phyloP scores from a whole-genome alignment of 2,888 invertebrate species.

The Allygus modestus region DNA sequence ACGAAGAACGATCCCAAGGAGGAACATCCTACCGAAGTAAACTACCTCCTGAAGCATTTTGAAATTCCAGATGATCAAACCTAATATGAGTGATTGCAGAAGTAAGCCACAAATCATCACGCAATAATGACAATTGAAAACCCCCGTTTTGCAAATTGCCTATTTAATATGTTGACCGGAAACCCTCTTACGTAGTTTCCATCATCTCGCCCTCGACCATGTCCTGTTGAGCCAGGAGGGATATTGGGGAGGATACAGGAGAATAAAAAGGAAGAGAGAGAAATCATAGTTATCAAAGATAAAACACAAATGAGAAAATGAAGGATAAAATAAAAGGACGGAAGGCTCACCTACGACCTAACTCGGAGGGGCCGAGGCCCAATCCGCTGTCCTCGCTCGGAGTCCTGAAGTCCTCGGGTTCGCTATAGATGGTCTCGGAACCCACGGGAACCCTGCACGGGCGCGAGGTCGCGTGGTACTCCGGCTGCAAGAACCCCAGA shows the following conservation, averaged over 20 bases:
- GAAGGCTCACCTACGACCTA: constrained; percentile 62
- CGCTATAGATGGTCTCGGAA: constrained; percentile 66
- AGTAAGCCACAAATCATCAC: too few species aligned
- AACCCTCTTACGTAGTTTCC: too few species aligned
- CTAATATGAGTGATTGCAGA: too few species aligned
- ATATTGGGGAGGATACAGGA: background rate
- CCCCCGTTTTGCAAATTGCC: too few species aligned
- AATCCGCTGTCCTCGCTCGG: constrained; percentile 97
- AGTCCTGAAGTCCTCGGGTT: constrained; percentile 74
- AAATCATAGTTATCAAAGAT: background rate
- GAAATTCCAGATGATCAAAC: too few species aligned
- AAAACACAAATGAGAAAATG: background rate
- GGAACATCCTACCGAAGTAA: too few species aligned
- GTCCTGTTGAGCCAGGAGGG: constrained; percentile 23
- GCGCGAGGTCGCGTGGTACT: constrained; percentile 65
- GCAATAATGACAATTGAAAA: too few species aligned
- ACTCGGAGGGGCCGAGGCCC: constrained; percentile 81
- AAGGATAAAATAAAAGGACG: constrained; percentile 20
- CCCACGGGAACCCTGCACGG: constrained; percentile 68
- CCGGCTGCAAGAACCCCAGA: constrained; percentile 67
- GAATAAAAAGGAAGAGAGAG: background rate
- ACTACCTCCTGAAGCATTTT: too few species aligned
- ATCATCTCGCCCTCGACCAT: background rate
- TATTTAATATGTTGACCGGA: too few species aligned
- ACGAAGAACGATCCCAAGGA: too few species aligned